phyloP scores from a whole-genome alignment of 64 coral and sea anemone species.

The Montipora foliosa region DNA sequence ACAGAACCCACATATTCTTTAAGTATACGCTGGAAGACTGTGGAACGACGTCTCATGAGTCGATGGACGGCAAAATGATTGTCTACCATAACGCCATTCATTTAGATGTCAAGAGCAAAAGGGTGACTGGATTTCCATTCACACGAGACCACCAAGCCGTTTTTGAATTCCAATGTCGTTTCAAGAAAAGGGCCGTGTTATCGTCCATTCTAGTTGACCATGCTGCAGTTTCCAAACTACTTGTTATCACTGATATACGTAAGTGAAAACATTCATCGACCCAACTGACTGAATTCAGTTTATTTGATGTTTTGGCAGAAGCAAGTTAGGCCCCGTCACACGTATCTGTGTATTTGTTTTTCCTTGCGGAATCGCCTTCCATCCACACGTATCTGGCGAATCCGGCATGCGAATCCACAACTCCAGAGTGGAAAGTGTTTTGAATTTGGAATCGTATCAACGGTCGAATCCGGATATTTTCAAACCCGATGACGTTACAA shows the following conservation, averaged over 20 bases:
- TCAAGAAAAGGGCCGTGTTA: slow-evolving; percentile 53
- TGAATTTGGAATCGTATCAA: too few species aligned
- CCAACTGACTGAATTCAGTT: too few species aligned
- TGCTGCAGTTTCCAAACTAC: slow-evolving; percentile 3
- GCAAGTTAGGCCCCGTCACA: too few species aligned
- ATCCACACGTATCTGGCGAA: too few species aligned
- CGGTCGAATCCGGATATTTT: too few species aligned
- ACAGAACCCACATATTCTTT: slow-evolving; percentile 62
- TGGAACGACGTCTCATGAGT: slow-evolving; percentile 60
- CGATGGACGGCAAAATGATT: slow-evolving; percentile 50
- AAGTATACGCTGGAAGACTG: slow-evolving; percentile 68
- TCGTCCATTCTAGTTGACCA: slow-evolving; percentile 45
- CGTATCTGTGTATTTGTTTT: too few species aligned
- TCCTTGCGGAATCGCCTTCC: too few species aligned
- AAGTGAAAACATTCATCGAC: background rate
- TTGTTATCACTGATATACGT: slow-evolving; percentile 55
- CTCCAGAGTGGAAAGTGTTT: too few species aligned
- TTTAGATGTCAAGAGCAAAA: slow-evolving; percentile 8
- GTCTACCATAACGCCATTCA: slow-evolving; percentile 80
- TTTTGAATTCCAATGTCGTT: slow-evolving; percentile 76
- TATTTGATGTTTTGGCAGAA: too few species aligned
- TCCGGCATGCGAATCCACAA: too few species aligned
- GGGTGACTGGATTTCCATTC: background rate
- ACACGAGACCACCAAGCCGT: slow-evolving; percentile 72
- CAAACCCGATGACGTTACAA: too few species aligned